Percentiles rank a stretch among this genome's conserved stretches.
Conservation (phyloP, 2,113 vertebrate genomes). For the Paedocypris sp. region DNA sequence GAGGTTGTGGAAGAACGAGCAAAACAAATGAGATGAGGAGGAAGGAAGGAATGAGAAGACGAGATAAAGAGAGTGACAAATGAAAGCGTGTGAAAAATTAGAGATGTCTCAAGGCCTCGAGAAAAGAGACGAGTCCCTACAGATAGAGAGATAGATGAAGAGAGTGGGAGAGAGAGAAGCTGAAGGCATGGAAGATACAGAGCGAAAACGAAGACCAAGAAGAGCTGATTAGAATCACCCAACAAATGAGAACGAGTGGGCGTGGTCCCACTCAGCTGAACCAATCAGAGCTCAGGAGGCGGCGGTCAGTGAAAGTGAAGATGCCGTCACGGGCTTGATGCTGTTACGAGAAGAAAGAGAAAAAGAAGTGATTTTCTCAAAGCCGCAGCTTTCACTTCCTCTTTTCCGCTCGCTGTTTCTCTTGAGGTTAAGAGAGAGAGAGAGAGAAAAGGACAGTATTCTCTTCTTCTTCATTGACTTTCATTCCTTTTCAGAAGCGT, state of each 20-base stretch:
- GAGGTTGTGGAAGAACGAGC: too few species aligned
- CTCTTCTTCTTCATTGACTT: too few species aligned
- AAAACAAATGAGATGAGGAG: too few species aligned
- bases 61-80: conserved; percentile 1
- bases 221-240: too few species aligned
- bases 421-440: not conserved
- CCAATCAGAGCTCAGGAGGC: not conserved
- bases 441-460: too few species aligned
- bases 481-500: too few species aligned
- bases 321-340: conserved; percentile 5
- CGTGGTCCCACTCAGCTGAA: not conserved
- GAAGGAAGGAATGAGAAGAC: too few species aligned
- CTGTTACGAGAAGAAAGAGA: not conserved
- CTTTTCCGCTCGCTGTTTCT: too few species aligned
- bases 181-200: not conserved
- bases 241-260: too few species aligned
- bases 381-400: too few species aligned
- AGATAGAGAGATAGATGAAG: conserved; percentile 10
- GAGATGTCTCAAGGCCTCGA: conserved; percentile 4
- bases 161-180: not conserved
- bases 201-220: not conserved
- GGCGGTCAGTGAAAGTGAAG: not conserved
- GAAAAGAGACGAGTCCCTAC: conserved; percentile 26
- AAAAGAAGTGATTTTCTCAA: too few species aligned
- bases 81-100: not conserved